Evolutionary conservation across 2,888 invertebrate species (phyloP), one percentile per base, ranked within the genome.

Genomic region (Macaria notata): DNA sequence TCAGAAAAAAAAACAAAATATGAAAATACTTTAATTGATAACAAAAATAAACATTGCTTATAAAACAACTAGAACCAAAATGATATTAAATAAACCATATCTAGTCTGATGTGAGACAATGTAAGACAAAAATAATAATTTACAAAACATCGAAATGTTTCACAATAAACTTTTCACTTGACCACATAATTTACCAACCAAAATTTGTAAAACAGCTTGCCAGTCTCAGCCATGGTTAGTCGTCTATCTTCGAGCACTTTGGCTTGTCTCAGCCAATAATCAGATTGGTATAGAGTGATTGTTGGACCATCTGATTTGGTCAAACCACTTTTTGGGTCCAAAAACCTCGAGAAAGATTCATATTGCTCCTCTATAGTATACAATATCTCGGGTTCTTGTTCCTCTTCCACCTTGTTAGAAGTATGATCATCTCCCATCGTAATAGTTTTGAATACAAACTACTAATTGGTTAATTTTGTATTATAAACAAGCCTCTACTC

Each of bases 141-240:
- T n/a, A 8, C 41, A 2, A 41, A 41, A 41, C 38, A 41, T 41
- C 5, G 33, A 36, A 4, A 36, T 6, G 33, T 6, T 4, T 6
- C 8, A 19, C 4, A 30, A 44, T 30, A 8, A 55, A 19, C 19
- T 19, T 19, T 19, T 19, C 19, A 19, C 19, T 1, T 19, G 19
- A 19, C 19, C 8, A 43, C 9, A 6, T 19, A 46, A n/a, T n/a
- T 8, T 41, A 8, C 41, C 6, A 4, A 84, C 83, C 75, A 65
- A 60, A 65, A 80, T 62, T 79, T 84, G 65, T 83, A 80, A 56
- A 84, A 88, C 4, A 78, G 9, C n/a, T 80, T 70, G 4, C 89
- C 89, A 0, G 89, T 89, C 31, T 88, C 88, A 0, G 84, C 84
- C 88, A 88, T 89, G 1, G 84, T 87, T 1, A 88, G 19, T 49